Percentiles rank a stretch among this genome's conserved stretches.
Evolutionary conservation across 2,113 vertebrate species (phyloP).

Genomic region (Semicossyphus pulcher): DNA sequence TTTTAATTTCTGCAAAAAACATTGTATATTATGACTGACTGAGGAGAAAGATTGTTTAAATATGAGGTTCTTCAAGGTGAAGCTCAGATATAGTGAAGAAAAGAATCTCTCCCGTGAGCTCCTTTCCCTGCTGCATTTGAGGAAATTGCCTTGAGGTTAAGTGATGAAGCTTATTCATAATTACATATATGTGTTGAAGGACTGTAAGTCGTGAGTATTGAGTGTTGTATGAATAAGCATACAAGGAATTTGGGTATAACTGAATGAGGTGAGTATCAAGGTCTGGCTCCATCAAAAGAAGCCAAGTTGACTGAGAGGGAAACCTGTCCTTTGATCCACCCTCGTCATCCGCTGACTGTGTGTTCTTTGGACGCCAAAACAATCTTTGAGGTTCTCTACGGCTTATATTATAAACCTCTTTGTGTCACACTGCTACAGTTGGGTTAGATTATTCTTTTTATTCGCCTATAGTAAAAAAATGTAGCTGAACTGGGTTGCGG

Average conservation of each 20-base stretch:
- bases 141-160: conserved; percentile 7
- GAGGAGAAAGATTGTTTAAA: too few relatives aligned
- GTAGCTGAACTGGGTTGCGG: conserved; percentile 23
- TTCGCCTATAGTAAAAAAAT: conserved; percentile 25
- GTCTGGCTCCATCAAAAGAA: conserved; percentile 24
- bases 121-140: neutral
- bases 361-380: conserved; percentile 50
- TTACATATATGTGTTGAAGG: neutral
- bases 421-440: conserved; percentile 19
- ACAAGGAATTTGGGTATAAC: neutral
- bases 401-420: conserved; percentile 51
- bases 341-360: conserved; percentile 48
- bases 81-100: neutral
- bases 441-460: conserved; percentile 28
- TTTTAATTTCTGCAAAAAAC: too few relatives aligned
- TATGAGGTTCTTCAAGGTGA: neutral
- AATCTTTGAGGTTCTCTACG: conserved; percentile 50
- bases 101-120: neutral
- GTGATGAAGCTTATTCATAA: neutral
- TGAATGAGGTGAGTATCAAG: conserved; percentile 25
- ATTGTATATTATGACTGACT: too few relatives aligned
- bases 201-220: neutral
- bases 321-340: conserved; percentile 51
- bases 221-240: conserved; percentile 5
- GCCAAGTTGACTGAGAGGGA: conserved; percentile 35